Evolutionary conservation across 1,140 invertebrate species (phyloP).

Genomic region (Microplitis mediator): DNA sequence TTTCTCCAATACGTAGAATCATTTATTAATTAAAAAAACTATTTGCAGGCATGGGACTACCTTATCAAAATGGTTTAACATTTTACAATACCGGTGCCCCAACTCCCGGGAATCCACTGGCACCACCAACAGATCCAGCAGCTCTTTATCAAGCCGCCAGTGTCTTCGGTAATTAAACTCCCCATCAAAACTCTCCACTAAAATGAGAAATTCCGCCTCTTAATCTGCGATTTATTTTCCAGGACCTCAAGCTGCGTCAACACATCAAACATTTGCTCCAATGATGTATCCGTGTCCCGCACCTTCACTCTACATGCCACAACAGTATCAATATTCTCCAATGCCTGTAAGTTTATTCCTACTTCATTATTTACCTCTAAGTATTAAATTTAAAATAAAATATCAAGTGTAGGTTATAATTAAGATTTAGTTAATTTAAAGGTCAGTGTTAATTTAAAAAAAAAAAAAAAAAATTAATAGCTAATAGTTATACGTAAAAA

Average conservation of each 20-base stretch:
- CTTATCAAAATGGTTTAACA: slow-evolving; percentile 68
- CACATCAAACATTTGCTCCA: slow-evolving; percentile 57
- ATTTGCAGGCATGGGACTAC: slow-evolving; percentile 55
- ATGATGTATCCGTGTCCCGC: slow-evolving; percentile 59
- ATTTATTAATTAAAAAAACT: slow-evolving; percentile 2
- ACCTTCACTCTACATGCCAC: slow-evolving; percentile 59
- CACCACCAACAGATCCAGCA: slow-evolving; percentile 55
- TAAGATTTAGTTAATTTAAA: background rate
- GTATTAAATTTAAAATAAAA: slow-evolving; percentile 4
- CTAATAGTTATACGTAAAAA: slow-evolving; percentile 44
- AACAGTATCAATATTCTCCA: slow-evolving; percentile 59
- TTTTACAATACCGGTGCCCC: slow-evolving; percentile 61
- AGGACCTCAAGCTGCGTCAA: slow-evolving; percentile 56
- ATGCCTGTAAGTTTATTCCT: slow-evolving; percentile 53
- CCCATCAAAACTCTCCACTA: background rate
- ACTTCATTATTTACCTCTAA: slow-evolving; percentile 4
- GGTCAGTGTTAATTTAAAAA: background rate
- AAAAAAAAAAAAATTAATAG: background rate
- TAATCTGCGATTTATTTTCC: slow-evolving; percentile 14
- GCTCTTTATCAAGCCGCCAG: slow-evolving; percentile 58
- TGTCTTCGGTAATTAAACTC: slow-evolving; percentile 53
- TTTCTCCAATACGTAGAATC: background rate
- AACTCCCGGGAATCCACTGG: slow-evolving; percentile 52
- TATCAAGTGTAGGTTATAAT: background rate
- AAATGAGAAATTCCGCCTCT: background rate